Percentiles rank a stretch among this genome's conserved stretches.
These are phyloP conservation scores for Halcyon badia DNA, from an alignment of 2,797 vertebrate species.

Conservation along the genomic window DNA sequence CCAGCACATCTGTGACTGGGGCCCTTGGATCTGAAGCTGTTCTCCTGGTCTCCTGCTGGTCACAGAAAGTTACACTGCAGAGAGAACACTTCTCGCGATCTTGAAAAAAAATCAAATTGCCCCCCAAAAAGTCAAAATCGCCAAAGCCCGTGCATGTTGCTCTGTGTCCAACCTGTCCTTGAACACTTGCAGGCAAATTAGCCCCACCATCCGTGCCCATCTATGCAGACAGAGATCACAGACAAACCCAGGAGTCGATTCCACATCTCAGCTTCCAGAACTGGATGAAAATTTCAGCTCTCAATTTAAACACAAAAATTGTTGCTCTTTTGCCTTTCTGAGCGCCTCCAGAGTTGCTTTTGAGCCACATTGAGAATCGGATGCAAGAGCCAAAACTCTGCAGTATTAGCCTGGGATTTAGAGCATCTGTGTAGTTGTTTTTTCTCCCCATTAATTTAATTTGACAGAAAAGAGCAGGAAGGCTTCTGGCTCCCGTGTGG, in stretches of 20 bases:
- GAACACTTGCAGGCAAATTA: neutral
- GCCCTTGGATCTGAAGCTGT: neutral
- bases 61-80: neutral
- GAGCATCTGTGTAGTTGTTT: slow-evolving; percentile 56
- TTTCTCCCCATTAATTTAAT: slow-evolving; percentile 64
- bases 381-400: neutral
- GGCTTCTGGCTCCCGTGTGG: slow-evolving; percentile 38
- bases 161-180: neutral
- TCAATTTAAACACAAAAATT: neutral
- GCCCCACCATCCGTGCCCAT: neutral
- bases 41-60: neutral
- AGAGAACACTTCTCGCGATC: neutral
- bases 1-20: neutral
- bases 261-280: neutral
- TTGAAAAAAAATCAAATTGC: neutral
- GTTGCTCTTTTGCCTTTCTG: neutral
- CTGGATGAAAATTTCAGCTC: neutral
- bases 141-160: fast-evolving
- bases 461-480: slow-evolving; percentile 66
- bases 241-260: neutral
- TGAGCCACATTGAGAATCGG: slow-evolving; percentile 17
- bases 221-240: neutral
- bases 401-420: slow-evolving; percentile 44
- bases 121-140: fast-evolving
- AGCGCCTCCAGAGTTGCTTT: neutral